Evolutionary conservation across 2,113 vertebrate genomes (phyloP), one percentile per base, ranked within the genome.

Genomic region (Pantherophis guttatus): DNA sequence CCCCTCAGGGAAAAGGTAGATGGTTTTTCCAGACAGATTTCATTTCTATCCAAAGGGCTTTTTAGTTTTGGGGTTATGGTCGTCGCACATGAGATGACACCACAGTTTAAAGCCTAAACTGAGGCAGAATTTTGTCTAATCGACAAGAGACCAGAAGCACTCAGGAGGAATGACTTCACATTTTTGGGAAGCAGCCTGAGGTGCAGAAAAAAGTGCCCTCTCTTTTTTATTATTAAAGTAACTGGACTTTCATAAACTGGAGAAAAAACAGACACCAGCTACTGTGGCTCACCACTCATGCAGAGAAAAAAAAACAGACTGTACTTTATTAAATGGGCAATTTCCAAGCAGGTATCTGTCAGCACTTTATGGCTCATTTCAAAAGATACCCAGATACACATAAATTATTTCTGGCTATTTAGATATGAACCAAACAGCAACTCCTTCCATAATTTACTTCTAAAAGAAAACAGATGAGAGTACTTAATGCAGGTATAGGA

Each of bases 101-200:
- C 4, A 17, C 48, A 24, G 10, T 75, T n/a, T 33, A 19, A 58
- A 86, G 12, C 44, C 11, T n/a, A 59, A 24, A 58, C 15, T 39
- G 13, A 23, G 8, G 24, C 52, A 81, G 62, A 44, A 48, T 29
- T 55, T 3, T 39, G 12, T 33, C 39, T 58, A 9, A 62, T 10
- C 0, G 12, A 44, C 21, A 0, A 48, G 0, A 21, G 33, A 62
- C 24, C 4, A 52, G 1, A 0, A 0, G 1, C 0, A 11, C 1
- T 7, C 13, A 17, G 17, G 1, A 92, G 44, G 48, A 88, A 81
- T 1, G 0, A 0, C 1, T 26, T 92, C 8, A 52, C 17, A 4
- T 12, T 88, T 33, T 24, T 44, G 29, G 17, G 15, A 81, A 55
- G 11, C 52, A 75, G 55, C 33, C 11, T 13, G 53, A 50, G 81